Evolutionary conservation across 2,797 vertebrate genomes (phyloP).

Genomic region (Danio tinwini): DNA sequence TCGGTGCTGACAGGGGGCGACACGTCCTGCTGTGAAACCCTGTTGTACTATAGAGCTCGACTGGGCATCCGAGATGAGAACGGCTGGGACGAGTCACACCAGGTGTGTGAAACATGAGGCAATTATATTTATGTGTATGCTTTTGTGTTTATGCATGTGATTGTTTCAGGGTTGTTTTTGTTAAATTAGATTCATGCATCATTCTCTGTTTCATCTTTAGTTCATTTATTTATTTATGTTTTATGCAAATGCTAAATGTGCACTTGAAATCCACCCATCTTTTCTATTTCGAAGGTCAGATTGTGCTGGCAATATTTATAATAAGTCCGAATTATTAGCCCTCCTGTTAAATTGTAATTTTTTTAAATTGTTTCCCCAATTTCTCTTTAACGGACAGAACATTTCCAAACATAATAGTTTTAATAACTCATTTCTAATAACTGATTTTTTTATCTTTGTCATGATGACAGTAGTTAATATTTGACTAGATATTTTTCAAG

Average conservation of each 20-base stretch:
- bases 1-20: slow-evolving; percentile 94
- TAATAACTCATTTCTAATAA: no score
- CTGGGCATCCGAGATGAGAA: slow-evolving; percentile 91
- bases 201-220: not conserved
- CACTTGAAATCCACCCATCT: not conserved
- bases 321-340: no score
- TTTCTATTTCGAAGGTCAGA: slow-evolving; percentile 10
- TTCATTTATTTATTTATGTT: not conserved
- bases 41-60: slow-evolving; percentile 87
- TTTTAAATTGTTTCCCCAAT: no score
- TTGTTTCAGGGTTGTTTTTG: slow-evolving; percentile 18
- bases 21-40: slow-evolving; percentile 92
- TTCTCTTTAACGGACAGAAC: no score
- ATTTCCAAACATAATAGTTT: no score
- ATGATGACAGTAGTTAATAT: no score
- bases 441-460: no score
- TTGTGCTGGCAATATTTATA: not conserved
- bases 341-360: no score
- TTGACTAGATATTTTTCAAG: no score
- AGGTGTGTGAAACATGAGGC: slow-evolving; percentile 86
- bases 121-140: slow-evolving; percentile 16
- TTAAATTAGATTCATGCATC: slow-evolving; percentile 19
- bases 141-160: slow-evolving; percentile 15
- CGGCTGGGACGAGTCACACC: slow-evolving; percentile 95
- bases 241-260: not conserved